Conservation (phyloP, 1,140 invertebrate species). For the Drosophila kurseongensis region DNA sequence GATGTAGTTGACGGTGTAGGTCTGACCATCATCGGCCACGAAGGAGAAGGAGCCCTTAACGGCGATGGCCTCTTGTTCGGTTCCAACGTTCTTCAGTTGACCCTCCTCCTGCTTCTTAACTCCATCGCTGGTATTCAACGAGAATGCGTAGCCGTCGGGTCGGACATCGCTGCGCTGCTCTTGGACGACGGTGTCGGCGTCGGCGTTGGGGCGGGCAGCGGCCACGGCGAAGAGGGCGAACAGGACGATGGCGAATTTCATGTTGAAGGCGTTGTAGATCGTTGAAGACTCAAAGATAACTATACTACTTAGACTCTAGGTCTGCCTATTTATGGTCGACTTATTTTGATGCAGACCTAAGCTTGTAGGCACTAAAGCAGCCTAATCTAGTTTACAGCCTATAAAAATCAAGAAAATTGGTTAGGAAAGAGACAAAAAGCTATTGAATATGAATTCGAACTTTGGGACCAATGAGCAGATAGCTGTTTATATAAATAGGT, state of each 20-base stretch:
- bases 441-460: no score
- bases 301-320: slow-evolving; percentile 12
- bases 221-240: slow-evolving; percentile 47
- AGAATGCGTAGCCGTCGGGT: no score
- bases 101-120: no score
- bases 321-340: slow-evolving; percentile 14
- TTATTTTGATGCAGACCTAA: background rate
- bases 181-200: no score
- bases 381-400: slow-evolving; percentile 18
- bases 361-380: background rate
- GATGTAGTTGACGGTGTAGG: slow-evolving; percentile 50
- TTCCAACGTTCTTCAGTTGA: slow-evolving; percentile 1
- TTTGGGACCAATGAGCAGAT: no score
- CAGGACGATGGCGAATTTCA: slow-evolving; percentile 70
- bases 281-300: slow-evolving; percentile 46
- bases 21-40: slow-evolving; percentile 47
- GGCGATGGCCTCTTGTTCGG: slow-evolving; percentile 45
- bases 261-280: slow-evolving; percentile 43
- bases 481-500: no score
- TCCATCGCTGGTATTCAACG: no score
- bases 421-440: no score
- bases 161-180: no score
- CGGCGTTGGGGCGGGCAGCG: background rate
- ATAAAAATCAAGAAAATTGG: no score
- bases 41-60: slow-evolving; percentile 48